Conservation (phyloP, 2,888 invertebrate species). For the Sipha maydis region DNA sequence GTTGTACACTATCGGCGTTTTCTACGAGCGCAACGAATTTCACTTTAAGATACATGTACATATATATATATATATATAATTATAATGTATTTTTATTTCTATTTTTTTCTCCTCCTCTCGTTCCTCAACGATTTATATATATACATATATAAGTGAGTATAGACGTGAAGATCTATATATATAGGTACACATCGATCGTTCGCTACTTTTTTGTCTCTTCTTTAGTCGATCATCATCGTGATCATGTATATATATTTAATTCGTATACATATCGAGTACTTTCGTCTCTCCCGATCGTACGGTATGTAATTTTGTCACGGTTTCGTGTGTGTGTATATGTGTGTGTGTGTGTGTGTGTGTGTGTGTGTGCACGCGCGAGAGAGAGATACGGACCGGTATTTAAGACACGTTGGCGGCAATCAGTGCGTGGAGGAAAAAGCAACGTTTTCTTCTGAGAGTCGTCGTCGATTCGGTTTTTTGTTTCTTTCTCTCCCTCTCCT, state of each 20-base stretch:
- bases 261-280: neutral
- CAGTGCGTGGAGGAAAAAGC: constrained; percentile 58
- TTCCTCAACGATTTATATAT: neutral
- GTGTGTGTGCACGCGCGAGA: neutral
- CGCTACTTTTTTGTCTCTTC: constrained; percentile 37
- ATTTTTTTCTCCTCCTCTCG: neutral
- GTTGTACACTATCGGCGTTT: constrained; percentile 51
- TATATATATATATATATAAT: no score
- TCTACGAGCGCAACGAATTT: constrained; percentile 59
- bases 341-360: neutral
- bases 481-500: neutral
- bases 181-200: neutral
- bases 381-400: constrained; percentile 25
- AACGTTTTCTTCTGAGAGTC: constrained; percentile 41
- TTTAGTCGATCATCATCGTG: constrained; percentile 19
- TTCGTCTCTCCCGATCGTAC: constrained; percentile 20
- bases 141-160: neutral
- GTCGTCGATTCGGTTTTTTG: neutral
- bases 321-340: constrained; percentile 25
- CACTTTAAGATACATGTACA: constrained; percentile 6
- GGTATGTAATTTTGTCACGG: constrained; percentile 59
- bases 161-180: no score
- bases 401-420: constrained; percentile 60
- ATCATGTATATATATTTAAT: neutral
- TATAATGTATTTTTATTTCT: neutral